Conservation (phyloP, 2,797 vertebrate genomes). For the Sebastes vulpes region DNA sequence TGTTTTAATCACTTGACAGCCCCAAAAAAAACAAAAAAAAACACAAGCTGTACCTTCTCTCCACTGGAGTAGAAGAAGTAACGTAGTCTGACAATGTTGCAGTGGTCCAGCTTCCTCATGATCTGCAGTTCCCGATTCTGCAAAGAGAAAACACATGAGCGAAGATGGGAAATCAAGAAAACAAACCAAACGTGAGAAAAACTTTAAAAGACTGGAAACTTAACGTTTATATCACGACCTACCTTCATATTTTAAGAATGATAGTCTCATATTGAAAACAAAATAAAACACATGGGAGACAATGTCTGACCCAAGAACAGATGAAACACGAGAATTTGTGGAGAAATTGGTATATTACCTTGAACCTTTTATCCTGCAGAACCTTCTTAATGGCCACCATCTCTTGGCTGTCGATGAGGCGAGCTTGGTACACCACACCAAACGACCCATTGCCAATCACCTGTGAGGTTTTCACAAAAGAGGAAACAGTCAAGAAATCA, state of each 20-base stretch:
- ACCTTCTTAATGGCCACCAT: slow-evolving; percentile 96
- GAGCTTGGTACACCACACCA: slow-evolving; percentile 93
- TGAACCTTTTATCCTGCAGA: slow-evolving; percentile 94
- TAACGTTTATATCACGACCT: neutral
- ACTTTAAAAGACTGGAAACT: neutral
- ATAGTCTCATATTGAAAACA: neutral
- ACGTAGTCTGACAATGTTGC: slow-evolving; percentile 93
- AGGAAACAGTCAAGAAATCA: neutral
- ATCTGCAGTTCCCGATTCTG: slow-evolving; percentile 95
- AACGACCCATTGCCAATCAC: slow-evolving; percentile 94
- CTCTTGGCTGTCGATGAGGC: slow-evolving; percentile 91
- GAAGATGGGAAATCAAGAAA: neutral
- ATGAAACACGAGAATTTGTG: neutral
- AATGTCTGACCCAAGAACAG: neutral
- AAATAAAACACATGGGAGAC: neutral
- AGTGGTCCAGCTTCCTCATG: slow-evolving; percentile 94
- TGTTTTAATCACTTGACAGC: too few species aligned
- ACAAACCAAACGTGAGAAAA: neutral
- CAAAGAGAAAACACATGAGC: neutral
- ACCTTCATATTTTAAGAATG: neutral
- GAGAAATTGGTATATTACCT: slow-evolving; percentile 73
- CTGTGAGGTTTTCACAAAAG: slow-evolving; percentile 21
- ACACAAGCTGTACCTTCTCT: slow-evolving; percentile 86
- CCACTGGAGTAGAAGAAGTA: slow-evolving; percentile 96
- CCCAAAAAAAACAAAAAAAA: neutral